Base-by-base conservation (phyloP, 2,113 vertebrate species). In the Hippocampus zosterae region DNA sequence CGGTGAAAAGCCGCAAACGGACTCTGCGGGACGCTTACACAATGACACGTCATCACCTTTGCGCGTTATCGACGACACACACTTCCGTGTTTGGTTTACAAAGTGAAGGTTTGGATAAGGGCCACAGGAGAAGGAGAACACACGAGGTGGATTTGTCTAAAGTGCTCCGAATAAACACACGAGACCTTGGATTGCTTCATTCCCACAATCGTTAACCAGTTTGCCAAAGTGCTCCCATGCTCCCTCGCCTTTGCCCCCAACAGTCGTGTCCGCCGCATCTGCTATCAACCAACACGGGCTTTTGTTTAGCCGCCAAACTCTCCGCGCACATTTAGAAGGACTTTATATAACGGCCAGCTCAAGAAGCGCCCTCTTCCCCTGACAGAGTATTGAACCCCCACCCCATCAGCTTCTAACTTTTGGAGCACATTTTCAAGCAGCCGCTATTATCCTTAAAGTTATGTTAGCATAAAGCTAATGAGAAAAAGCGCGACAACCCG, bases 381-480 rank as follows among this genome's bases (percentile, higher is more conserved):
- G n/a, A n/a, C n/a, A n/a, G n/a, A n/a, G n/a, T n/a, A n/a, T n/a
- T n/a, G n/a, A n/a, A n/a, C n/a, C n/a, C n/a, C n/a, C n/a, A n/a
- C n/a, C n/a, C n/a, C n/a, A 86, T 92, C 73, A 82, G 76, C 74
- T 85, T 75, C 82, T 68, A 81, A 84, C 83, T 88, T 37, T 80
- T 19, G 66, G 81, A 83, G 82, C 83, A 80, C 88, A 76, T 65
- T 88, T 89, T 87, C 73, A 84, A 69, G 86, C 23, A 27, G 80
- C 69, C 70, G 84, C 79, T 77, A 70, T 86, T 88, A 85, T 90
- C 89, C 89, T 88, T 88, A 86, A 90, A 87, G 88, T 90, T 91
- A 90, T 89, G 82, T 85, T 81, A 85, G 74, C 74, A 65, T 77
- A 61, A 69, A 40, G 77, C 82, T 91, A 90, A 92, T 91, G 90